phyloP scores from a whole-genome alignment of 2,113 vertebrate genomes.

The Crypturellus undulatus region DNA sequence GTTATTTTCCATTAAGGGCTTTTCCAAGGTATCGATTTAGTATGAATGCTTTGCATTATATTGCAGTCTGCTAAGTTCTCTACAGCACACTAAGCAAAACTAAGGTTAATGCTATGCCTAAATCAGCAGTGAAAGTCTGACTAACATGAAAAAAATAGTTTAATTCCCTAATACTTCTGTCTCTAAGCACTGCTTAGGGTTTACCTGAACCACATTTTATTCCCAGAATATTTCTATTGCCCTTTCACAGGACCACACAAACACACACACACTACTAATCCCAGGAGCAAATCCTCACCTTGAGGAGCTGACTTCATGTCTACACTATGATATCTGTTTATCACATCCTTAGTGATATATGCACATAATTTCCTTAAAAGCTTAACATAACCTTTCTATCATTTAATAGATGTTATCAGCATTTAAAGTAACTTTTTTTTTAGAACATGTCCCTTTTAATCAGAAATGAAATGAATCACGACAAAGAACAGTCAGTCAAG shows the following conservation, averaged over 20 bases:
- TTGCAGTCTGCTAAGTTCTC: background rate
- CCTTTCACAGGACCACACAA: background rate
- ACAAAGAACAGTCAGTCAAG: background rate
- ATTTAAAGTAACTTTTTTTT: background rate
- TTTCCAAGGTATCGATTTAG: background rate
- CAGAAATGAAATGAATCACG: background rate
- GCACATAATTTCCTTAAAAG: background rate
- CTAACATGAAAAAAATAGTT: background rate
- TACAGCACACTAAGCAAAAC: background rate
- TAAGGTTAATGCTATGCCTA: background rate
- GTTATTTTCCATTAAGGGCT: background rate
- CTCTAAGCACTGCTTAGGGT: background rate
- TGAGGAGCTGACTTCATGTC: background rate
- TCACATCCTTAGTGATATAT: background rate
- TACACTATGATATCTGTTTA: background rate
- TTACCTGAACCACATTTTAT: background rate
- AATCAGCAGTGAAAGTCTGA: background rate
- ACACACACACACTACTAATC: background rate
- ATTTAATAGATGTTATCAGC: constrained; percentile 11
- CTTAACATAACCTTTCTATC: background rate
- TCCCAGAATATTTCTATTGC: background rate
- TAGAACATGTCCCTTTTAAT: background rate
- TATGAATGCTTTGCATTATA: background rate
- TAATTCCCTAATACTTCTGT: background rate
- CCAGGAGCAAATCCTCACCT: background rate